Percentiles rank a stretch among this genome's conserved stretches.
These are phyloP conservation scores for Danio albolineatus DNA, from an alignment of 2,797 vertebrate genomes.

Conservation along the genomic window DNA sequence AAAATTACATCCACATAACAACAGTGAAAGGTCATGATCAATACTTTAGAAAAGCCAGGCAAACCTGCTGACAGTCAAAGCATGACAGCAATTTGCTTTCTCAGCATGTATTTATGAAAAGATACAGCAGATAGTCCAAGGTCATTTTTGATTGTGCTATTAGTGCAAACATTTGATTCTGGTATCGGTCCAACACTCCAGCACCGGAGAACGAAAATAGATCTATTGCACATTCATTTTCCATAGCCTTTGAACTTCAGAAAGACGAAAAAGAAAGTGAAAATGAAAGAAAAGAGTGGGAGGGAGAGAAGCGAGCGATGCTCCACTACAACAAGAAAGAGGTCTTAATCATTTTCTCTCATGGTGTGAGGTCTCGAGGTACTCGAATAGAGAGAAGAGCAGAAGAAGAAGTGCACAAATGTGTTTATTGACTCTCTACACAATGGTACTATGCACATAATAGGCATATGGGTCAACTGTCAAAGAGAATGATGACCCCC, in stretches of 20 bases:
- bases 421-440: conserved; percentile 2
- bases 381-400: background rate
- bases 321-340: conserved; percentile 22
- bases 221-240: conserved; percentile 6
- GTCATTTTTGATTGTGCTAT: conserved; percentile 26
- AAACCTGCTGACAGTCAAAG: conserved; percentile 29
- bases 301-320: conserved; percentile 7
- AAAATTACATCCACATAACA: conserved; percentile 20
- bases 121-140: conserved; percentile 31
- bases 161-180: conserved; percentile 30
- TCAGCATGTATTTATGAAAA: conserved; percentile 25
- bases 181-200: background rate
- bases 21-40: conserved; percentile 45
- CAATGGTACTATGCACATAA: conserved; percentile 5
- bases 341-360: conserved; percentile 20
- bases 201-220: background rate
- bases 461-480: background rate
- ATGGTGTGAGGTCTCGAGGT: conserved; percentile 12
- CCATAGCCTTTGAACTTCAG: conserved; percentile 26
- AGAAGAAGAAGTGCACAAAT: background rate
- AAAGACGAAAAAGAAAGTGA: conserved; percentile 21
- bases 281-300: conserved; percentile 26
- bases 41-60: conserved; percentile 24
- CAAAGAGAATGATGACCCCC: conserved; percentile 15
- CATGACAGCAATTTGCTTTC: conserved; percentile 19